A percentile compares a stretch with the other conserved stretches of the same genome.
Conservation (phyloP, 2,113 vertebrate genomes). For the Alexandromys fortis region DNA sequence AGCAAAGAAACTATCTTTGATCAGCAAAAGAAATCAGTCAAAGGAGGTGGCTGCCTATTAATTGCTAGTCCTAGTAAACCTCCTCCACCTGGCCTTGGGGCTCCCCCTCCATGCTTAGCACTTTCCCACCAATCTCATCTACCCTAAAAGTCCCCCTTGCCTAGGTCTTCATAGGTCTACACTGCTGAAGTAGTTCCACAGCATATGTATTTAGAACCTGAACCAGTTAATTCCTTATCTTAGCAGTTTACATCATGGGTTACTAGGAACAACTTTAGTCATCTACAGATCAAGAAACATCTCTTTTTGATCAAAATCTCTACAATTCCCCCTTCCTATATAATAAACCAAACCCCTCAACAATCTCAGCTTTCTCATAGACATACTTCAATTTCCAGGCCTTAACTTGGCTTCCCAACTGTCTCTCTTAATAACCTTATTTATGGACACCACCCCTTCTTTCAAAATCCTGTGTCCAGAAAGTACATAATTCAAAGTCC, state of each 20-base stretch:
- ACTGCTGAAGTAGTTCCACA: neutral
- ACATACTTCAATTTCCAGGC: neutral
- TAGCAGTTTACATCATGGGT: neutral
- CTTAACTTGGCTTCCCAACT: neutral
- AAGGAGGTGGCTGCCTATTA: neutral
- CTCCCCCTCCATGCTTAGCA: neutral
- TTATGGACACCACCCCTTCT: neutral
- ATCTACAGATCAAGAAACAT: neutral
- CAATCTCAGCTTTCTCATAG: neutral
- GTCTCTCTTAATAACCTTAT: neutral
- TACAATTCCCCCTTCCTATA: neutral
- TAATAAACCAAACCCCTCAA: neutral
- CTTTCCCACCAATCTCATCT: neutral
- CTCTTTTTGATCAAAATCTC: conserved; percentile 1
- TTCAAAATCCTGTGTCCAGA: neutral
- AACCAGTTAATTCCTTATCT: conserved; percentile 3
- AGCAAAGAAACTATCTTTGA: neutral
- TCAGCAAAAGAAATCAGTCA: neutral
- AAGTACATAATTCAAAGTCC: neutral
- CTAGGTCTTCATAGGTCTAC: neutral
- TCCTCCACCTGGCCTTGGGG: neutral
- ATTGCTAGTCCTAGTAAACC: neutral
- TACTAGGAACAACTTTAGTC: neutral
- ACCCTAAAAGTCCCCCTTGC: neutral
- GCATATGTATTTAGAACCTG: neutral